A percentile compares a stretch with the other conserved stretches of the same genome.
Conservation (phyloP, 2,888 invertebrate genomes). For the Clepsis dumicolana region DNA sequence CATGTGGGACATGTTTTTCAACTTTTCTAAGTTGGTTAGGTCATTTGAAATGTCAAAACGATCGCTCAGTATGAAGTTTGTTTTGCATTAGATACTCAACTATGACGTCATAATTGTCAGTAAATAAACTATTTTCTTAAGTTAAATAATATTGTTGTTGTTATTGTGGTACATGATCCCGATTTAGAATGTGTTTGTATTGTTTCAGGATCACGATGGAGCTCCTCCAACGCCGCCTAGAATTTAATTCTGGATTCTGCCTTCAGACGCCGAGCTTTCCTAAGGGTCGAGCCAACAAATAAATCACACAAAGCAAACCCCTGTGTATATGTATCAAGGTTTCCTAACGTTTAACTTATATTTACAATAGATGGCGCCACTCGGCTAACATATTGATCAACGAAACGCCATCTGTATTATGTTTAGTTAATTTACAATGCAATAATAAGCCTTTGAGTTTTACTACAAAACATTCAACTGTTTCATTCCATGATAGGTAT, state of each 20-base stretch:
- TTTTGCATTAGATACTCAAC: no score
- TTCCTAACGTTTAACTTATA: conserved; percentile 7
- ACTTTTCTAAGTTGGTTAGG: no score
- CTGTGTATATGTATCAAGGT: conserved; percentile 19
- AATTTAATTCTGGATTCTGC: conserved; percentile 60
- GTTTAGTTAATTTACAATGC: conserved; percentile 7
- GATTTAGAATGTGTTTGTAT: background rate
- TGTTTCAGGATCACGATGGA: conserved; percentile 75
- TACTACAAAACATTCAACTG: conserved; percentile 19
- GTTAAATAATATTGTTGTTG: no score
- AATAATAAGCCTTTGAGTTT: conserved; percentile 1
- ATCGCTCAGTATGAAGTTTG: no score
- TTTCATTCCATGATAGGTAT: conserved; percentile 42
- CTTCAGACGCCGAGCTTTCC: conserved; percentile 16
- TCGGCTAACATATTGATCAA: background rate
- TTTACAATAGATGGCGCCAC: conserved; percentile 1
- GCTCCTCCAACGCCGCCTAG: conserved; percentile 81
- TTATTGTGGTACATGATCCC: no score
- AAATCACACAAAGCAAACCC: conserved; percentile 9
- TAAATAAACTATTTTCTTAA: no score
- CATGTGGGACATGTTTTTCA: no score
- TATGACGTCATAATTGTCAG: no score
- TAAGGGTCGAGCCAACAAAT: background rate
- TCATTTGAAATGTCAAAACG: no score
- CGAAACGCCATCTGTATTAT: background rate